These are phyloP conservation scores for Microctenopoma steveboyesi DNA, from an alignment of 2,797 vertebrate species.

Conservation along the genomic window DNA sequence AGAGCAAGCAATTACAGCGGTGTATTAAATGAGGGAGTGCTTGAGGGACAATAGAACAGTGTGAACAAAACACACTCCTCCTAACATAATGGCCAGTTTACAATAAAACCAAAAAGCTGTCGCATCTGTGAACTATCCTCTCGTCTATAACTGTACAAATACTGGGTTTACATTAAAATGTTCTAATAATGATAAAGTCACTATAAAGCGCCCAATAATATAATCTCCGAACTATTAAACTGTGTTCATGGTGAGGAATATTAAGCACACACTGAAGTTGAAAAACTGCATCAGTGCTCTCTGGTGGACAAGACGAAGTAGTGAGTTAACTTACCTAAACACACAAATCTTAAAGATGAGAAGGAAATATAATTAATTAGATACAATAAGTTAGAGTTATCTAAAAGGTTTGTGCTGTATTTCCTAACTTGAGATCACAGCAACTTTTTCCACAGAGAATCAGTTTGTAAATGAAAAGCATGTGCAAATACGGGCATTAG, in stretches of 20 bases:
- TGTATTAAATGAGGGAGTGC: neutral
- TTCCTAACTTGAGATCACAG: neutral
- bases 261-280: neutral
- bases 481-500: neutral
- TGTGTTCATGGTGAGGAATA: neutral
- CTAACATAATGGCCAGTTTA: neutral
- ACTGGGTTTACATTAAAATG: neutral
- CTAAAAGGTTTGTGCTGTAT: conserved; percentile 6
- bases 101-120: neutral
- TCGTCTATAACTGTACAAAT: neutral
- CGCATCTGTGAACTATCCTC: neutral
- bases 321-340: neutral
- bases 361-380: neutral
- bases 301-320: conserved; percentile 33
- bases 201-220: no score
- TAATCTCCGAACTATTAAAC: neutral
- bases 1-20: conserved; percentile 1
- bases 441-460: neutral
- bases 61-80: neutral
- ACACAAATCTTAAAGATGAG: neutral
- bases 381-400: neutral
- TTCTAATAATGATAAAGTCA: neutral
- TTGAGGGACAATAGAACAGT: neutral
- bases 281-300: conserved; percentile 32
- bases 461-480: neutral